A percentile compares a stretch with the other conserved stretches of the same genome.
Conservation (phyloP, 2,888 invertebrate genomes). For the Apamea sordens region DNA sequence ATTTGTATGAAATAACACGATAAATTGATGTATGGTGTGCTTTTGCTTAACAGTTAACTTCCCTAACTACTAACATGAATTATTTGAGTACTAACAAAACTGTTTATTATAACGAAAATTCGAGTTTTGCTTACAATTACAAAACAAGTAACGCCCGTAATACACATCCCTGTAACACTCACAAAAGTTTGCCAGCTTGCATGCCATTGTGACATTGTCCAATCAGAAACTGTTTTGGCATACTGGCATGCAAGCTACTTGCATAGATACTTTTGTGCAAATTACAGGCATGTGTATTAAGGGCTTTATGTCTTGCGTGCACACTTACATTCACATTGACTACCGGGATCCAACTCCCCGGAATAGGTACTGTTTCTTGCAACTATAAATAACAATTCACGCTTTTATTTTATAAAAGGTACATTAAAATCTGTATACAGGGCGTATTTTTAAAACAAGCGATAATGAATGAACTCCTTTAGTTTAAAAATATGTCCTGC, state of each 20-base stretch:
- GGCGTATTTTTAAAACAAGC: slow-evolving; percentile 8
- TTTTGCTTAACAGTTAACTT: neutral
- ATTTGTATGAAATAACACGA: neutral
- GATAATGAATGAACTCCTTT: neutral
- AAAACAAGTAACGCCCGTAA: neutral
- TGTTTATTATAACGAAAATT: neutral
- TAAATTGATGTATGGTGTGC: neutral
- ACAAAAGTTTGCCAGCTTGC: too few species aligned
- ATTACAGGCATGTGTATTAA: neutral
- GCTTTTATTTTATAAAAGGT: slow-evolving; percentile 42
- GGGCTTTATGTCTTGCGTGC: neutral
- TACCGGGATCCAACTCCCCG: neutral
- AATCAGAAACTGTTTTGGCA: neutral
- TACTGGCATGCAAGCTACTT: neutral
- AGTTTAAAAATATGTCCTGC: slow-evolving; percentile 23
- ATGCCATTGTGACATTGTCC: neutral
- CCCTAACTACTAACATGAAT: neutral
- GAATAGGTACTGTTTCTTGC: neutral
- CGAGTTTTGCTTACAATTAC: neutral
- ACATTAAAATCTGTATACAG: neutral
- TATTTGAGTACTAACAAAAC: neutral
- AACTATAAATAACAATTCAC: slow-evolving; percentile 21
- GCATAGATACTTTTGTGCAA: neutral
- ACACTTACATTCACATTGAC: neutral
- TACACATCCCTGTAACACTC: neutral